Percentiles rank a stretch among this genome's conserved stretches.
phyloP scores from a whole-genome alignment of 2,797 vertebrate species.

The Streptopelia turtur region DNA sequence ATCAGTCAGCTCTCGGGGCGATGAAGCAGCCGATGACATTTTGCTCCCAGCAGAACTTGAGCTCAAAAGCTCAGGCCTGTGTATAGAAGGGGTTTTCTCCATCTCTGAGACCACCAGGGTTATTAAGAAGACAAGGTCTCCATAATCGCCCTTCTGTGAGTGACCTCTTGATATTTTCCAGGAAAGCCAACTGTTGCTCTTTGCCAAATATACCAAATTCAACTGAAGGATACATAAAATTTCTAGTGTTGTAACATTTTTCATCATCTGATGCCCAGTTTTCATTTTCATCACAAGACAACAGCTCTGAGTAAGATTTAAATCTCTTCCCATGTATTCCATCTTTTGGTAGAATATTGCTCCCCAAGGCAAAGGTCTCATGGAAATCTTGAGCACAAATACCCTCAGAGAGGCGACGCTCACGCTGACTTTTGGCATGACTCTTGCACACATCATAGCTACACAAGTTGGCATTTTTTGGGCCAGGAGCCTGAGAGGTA shows the following conservation, averaged over 20 bases:
- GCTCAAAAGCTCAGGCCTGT: slow-evolving; percentile 43
- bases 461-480: slow-evolving; percentile 63
- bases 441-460: slow-evolving; percentile 5
- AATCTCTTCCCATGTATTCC: slow-evolving; percentile 58
- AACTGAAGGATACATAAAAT: slow-evolving; percentile 71
- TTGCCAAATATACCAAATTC: slow-evolving; percentile 83
- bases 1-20: slow-evolving; percentile 74
- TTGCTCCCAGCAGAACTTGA: slow-evolving; percentile 67
- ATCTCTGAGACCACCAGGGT: slow-evolving; percentile 71
- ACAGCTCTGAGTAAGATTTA: slow-evolving; percentile 77
- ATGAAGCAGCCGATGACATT: slow-evolving; percentile 68
- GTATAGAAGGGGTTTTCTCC: slow-evolving; percentile 26
- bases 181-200: slow-evolving; percentile 80
- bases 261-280: slow-evolving; percentile 44
- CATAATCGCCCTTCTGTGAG: slow-evolving; percentile 80
- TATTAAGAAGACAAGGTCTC: slow-evolving; percentile 80
- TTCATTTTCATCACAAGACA: slow-evolving; percentile 75
- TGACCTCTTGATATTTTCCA: slow-evolving; percentile 80
- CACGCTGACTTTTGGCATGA: slow-evolving; percentile 54
- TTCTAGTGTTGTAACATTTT: slow-evolving; percentile 51
- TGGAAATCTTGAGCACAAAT: slow-evolving; percentile 50
- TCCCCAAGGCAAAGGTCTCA: slow-evolving; percentile 26
- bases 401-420: slow-evolving; percentile 77
- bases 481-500: slow-evolving; percentile 39
- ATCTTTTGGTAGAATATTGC: background rate